Percentiles rank a stretch among this genome's conserved stretches.
Evolutionary conservation across 2,797 vertebrate species (phyloP).

Genomic region (Percopsis omiscomaycus): DNA sequence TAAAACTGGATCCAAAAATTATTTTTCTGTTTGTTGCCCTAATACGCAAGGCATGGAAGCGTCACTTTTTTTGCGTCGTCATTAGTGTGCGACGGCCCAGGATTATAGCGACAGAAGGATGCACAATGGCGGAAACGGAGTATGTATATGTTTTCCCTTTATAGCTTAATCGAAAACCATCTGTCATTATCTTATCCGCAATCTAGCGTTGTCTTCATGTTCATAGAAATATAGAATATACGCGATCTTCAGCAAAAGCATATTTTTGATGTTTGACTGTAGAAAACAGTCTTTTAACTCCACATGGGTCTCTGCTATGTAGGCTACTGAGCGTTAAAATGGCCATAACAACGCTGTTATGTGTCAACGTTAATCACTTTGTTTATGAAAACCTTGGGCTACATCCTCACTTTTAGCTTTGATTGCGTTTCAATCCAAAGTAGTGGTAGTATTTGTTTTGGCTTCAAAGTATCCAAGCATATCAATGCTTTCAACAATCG

Average conservation of each 20-base stretch:
- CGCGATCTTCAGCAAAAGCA: not conserved
- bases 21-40: too few species aligned
- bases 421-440: too few species aligned
- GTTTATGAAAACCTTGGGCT: not conserved
- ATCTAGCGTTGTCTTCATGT: not conserved
- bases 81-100: conserved; percentile 33
- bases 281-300: not conserved
- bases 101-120: not conserved
- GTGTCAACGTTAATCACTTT: not conserved
- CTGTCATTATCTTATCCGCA: not conserved
- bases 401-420: not conserved
- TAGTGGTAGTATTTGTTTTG: too few species aligned
- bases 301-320: not conserved
- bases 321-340: not conserved
- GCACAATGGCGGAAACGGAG: conserved; percentile 52
- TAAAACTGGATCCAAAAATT: too few species aligned
- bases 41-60: too few species aligned
- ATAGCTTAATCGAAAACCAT: conserved; percentile 39
- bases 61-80: conserved; percentile 17
- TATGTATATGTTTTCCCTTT: conserved; percentile 24
- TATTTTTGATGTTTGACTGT: not conserved
- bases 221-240: not conserved
- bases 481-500: too few species aligned
- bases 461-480: too few species aligned
- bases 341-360: not conserved